These are phyloP conservation scores for Molorchus minor DNA, from an alignment of 2,888 invertebrate genomes.

Conservation along the genomic window DNA sequence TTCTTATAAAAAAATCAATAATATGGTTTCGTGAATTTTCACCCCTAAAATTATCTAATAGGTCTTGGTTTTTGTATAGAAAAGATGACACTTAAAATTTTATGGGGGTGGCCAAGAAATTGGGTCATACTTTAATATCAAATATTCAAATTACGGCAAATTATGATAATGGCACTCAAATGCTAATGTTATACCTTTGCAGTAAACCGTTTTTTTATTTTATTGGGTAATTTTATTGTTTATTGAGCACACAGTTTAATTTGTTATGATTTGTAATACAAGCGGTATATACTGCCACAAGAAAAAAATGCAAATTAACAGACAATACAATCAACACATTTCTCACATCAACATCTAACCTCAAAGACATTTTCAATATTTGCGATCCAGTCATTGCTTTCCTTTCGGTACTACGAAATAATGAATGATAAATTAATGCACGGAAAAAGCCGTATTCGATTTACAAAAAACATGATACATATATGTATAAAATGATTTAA, in stretches of 20 bases:
- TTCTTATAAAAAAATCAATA: no score
- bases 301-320: conserved; percentile 6
- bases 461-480: no score
- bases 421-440: conserved; percentile 37
- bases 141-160: no score
- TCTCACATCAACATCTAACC: conserved; percentile 60
- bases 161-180: no score
- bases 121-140: no score
- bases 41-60: no score
- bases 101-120: no score
- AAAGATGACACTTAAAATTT: no score
- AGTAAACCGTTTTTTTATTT: neutral
- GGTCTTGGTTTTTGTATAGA: no score
- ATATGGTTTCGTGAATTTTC: no score
- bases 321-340: conserved; percentile 17
- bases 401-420: conserved; percentile 55
- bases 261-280: conserved; percentile 20
- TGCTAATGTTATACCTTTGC: no score
- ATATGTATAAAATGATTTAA: no score
- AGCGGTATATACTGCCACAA: conserved; percentile 20
- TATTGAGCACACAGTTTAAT: conserved; percentile 11
- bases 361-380: conserved; percentile 81
- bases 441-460: neutral
- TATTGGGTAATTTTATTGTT: neutral
- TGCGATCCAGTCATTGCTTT: conserved; percentile 74